Evolutionary conservation across 2,888 invertebrate genomes (phyloP), one percentile per base, ranked within the genome.

Genomic region (Spisula subtruncata): DNA sequence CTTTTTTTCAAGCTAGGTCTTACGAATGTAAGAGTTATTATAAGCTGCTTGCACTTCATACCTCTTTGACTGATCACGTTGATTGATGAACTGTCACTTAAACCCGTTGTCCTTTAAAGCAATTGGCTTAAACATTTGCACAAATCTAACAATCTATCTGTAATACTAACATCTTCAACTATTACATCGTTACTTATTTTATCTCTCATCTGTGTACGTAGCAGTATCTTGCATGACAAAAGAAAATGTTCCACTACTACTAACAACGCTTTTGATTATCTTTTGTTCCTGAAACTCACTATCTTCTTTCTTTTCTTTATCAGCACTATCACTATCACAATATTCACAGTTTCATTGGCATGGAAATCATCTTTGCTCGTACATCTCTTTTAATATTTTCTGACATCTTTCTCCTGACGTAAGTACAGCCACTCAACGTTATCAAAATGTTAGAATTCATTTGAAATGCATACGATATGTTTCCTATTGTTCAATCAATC

Each of bases 91-190:
- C 1, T 75, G 32, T 75, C 75, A 75, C 75, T 25, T 75, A 35
- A 41, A 75, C 75, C 75, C 75, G 32, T 32, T 14, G 75, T 35
- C 32, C 35, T 75, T 5, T 75, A 12, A 75, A 35, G 35, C 35
- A 32, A 75, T 32, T 75, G 60, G 60, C 60, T 66, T n/a, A 25
- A 32, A 75, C 75, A 75, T 75, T 18, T 75, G 75, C 75, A 75
- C 75, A 32, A 75, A 75, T 25, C 35, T 75, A 75, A 75, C 75
- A 75, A 14, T 35, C 35, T 75, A 5, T 35, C 32, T 75, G 75
- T 75, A 18, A 35, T 75, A 32, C 75, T 75, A 35, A 75, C 75
- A 75, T 60, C 60, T 60, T 60, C n/a, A 60, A 75, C 16, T 32
- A 4, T 71, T 32, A 32, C 32, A 71, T 71, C 0, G 2, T 60